A percentile compares a stretch with the other conserved stretches of the same genome.
phyloP scores from a whole-genome alignment of 64 coral and sea anemone genomes.

The Porites australiensis region DNA sequence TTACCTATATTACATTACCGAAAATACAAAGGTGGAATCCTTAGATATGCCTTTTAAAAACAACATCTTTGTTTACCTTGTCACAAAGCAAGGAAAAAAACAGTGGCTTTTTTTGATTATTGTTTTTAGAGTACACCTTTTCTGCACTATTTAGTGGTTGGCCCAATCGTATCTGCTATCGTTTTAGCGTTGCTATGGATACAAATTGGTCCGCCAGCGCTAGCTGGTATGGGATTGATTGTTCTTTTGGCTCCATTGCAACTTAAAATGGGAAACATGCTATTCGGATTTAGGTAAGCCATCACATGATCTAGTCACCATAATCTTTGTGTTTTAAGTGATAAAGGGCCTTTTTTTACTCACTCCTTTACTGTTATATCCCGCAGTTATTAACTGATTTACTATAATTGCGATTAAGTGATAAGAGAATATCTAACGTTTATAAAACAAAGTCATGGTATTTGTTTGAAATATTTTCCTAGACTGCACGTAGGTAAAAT shows the following conservation, averaged over 20 bases:
- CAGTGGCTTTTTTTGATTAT: not conserved
- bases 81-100: no score
- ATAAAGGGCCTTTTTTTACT: not conserved
- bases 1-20: no score
- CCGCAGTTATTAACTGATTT: no score
- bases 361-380: no score
- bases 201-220: constrained; percentile 74
- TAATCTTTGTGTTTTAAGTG: not conserved
- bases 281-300: constrained; percentile 61
- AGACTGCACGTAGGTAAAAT: no score
- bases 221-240: constrained; percentile 83
- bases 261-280: constrained; percentile 71
- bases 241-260: constrained; percentile 70
- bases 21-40: no score
- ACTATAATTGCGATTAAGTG: no score
- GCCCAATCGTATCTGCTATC: constrained; percentile 71
- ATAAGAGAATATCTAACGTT: no score
- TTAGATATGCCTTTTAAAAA: no score
- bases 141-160: constrained; percentile 82
- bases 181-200: constrained; percentile 72
- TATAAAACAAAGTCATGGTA: no score
- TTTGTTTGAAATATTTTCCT: no score
- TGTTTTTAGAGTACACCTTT: constrained; percentile 39
- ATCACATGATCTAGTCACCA: not conserved
- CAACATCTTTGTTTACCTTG: no score